A percentile compares a stretch with the other conserved stretches of the same genome.
Evolutionary conservation across 2,113 vertebrate species (phyloP).

Genomic region (Nannospalax galili): DNA sequence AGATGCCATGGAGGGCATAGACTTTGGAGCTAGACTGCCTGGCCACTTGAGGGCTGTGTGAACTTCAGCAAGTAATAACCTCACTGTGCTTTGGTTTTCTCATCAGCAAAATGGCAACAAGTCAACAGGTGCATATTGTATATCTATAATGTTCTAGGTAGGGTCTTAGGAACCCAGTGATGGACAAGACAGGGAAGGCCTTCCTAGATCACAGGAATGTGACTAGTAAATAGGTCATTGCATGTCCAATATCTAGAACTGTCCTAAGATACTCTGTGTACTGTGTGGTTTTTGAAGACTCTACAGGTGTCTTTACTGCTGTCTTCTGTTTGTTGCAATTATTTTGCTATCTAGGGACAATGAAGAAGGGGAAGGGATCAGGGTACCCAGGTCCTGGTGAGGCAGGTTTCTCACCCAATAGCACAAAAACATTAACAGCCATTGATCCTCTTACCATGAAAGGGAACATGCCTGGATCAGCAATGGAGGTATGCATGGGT

Average conservation of each 20-base stretch:
- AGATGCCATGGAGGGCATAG: neutral
- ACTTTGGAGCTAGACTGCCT: neutral
- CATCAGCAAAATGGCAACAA: neutral
- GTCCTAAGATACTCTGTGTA: rapidly evolving
- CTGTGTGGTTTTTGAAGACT: too few relatives aligned
- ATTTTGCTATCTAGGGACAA: neutral
- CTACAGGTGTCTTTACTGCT: too few relatives aligned
- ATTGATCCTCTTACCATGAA: neutral
- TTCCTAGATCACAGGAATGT: too few relatives aligned
- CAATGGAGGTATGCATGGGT: neutral
- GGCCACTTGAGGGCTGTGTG: neutral
- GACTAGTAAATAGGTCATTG: neutral
- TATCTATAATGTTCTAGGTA: neutral
- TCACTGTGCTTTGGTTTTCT: neutral
- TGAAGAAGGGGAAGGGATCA: too few relatives aligned
- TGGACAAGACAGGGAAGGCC: neutral
- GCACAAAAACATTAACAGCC: neutral
- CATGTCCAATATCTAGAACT: neutral
- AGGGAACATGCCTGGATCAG: neutral
- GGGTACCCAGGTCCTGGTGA: neutral
- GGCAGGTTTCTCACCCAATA: neutral
- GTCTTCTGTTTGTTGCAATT: neutral
- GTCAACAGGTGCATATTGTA: neutral
- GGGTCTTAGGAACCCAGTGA: neutral
- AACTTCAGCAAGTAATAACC: neutral